Conservation (phyloP, 2,797 vertebrate genomes). For the Naso thynnoides region DNA sequence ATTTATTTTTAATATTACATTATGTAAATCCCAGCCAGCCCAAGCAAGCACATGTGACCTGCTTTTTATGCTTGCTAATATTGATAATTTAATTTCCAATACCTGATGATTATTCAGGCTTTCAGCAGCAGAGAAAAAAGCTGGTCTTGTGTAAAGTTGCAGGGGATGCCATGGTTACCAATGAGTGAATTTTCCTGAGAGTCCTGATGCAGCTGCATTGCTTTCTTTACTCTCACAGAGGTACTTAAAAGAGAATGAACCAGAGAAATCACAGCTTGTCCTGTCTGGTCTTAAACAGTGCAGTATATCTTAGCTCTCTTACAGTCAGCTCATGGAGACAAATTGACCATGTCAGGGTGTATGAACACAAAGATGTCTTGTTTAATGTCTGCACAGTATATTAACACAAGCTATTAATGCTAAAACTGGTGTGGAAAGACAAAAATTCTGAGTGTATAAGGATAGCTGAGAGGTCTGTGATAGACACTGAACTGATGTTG, state of each 20-base stretch:
- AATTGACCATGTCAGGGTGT: not conserved
- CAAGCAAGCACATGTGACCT: too few relatives aligned
- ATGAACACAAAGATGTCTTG: too few relatives aligned
- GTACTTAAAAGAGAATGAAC: not conserved
- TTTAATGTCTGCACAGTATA: too few relatives aligned
- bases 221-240: not conserved
- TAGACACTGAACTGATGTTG: not conserved
- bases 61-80: too few relatives aligned
- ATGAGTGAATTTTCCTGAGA: not conserved
- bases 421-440: too few relatives aligned
- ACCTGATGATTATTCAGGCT: not conserved
- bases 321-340: too few relatives aligned
- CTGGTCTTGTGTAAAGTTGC: not conserved
- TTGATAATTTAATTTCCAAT: not conserved
- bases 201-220: not conserved
- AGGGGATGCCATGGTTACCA: too few relatives aligned
- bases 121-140: not conserved
- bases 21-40: too few relatives aligned
- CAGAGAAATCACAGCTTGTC: not conserved
- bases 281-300: not conserved
- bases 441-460: not conserved
- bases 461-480: not conserved
- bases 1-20: too few relatives aligned
- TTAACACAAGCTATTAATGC: too few relatives aligned
- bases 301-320: not conserved